phyloP scores from a whole-genome alignment of 2,888 invertebrate genomes.

The Chalcis sispes region DNA sequence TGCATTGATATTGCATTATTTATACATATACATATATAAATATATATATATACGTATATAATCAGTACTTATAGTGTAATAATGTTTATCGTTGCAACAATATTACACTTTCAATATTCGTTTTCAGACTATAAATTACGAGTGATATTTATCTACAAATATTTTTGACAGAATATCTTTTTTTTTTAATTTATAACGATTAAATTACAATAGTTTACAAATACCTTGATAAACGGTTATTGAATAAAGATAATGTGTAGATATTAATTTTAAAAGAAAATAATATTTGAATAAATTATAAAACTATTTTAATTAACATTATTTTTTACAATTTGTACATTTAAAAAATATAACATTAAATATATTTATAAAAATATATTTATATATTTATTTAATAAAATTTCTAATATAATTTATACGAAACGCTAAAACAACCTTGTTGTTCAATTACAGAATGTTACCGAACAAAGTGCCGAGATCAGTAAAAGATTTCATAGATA shows the following conservation, averaged over 20 bases:
- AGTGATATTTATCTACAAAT: too few species aligned
- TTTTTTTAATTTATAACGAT: too few species aligned
- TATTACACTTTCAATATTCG: too few species aligned
- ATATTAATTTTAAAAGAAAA: background rate
- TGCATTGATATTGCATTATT: constrained; percentile 35
- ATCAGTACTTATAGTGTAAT: too few species aligned
- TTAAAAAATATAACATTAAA: background rate
- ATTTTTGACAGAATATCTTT: too few species aligned
- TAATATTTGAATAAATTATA: background rate
- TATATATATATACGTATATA: too few species aligned
- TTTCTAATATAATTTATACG: background rate
- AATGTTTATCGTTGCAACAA: too few species aligned
- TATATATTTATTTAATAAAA: constrained; percentile 1
- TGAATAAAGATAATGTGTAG: too few species aligned
- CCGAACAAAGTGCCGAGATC: constrained; percentile 78
- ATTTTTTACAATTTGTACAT: background rate
- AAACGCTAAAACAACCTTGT: background rate
- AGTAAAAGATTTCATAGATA: constrained; percentile 82
- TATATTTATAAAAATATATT: background rate
- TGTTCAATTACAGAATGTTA: constrained; percentile 76
- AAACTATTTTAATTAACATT: too few species aligned
- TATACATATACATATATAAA: constrained; percentile 12
- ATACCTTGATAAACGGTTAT: too few species aligned
- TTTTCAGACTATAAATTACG: too few species aligned
- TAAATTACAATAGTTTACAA: too few species aligned